Conservation (phyloP, 2,113 vertebrate genomes). For the Chaenocephalus aceratus region DNA sequence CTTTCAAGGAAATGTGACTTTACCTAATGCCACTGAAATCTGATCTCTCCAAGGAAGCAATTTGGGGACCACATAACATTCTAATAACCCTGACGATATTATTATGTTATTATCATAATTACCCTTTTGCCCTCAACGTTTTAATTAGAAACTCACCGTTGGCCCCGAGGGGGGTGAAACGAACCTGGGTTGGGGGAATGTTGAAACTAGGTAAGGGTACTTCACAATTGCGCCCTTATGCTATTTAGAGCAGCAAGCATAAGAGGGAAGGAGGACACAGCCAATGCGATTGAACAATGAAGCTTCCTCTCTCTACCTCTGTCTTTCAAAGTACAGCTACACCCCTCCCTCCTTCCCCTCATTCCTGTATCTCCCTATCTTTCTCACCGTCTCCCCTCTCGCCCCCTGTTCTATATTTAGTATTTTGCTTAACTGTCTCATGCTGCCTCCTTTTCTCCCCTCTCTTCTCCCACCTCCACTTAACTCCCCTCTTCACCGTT, state of each 20-base stretch:
- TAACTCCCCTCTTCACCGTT: slow-evolving; percentile 50
- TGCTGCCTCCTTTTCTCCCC: slow-evolving; percentile 23
- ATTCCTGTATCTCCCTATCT: slow-evolving; percentile 35
- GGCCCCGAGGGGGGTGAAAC: slow-evolving; percentile 70
- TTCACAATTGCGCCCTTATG: slow-evolving; percentile 85
- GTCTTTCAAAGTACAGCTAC: slow-evolving; percentile 53
- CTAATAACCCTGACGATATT: slow-evolving; percentile 83
- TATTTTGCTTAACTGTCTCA: slow-evolving; percentile 65
- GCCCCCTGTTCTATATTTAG: slow-evolving; percentile 70
- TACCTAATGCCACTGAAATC: slow-evolving; percentile 81
- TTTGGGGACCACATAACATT: slow-evolving; percentile 82
- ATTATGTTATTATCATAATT: slow-evolving; percentile 89
- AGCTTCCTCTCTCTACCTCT: slow-evolving; percentile 55
- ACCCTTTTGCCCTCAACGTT: slow-evolving; percentile 84
- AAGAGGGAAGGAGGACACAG: slow-evolving; percentile 57
- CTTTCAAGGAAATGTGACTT: slow-evolving; percentile 83
- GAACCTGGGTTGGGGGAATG: slow-evolving; percentile 69
- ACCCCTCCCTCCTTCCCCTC: slow-evolving; percentile 34
- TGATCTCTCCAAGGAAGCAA: slow-evolving; percentile 82
- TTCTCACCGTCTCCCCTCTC: slow-evolving; percentile 35
- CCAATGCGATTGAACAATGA: slow-evolving; percentile 55
- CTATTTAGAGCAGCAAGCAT: slow-evolving; percentile 54
- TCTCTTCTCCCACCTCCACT: slow-evolving; percentile 50
- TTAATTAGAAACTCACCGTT: slow-evolving; percentile 85
- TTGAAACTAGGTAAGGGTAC: slow-evolving; percentile 79